These are phyloP conservation scores for Amphiprion clarkii DNA, from an alignment of 2,797 vertebrate genomes.

Conservation along the genomic window DNA sequence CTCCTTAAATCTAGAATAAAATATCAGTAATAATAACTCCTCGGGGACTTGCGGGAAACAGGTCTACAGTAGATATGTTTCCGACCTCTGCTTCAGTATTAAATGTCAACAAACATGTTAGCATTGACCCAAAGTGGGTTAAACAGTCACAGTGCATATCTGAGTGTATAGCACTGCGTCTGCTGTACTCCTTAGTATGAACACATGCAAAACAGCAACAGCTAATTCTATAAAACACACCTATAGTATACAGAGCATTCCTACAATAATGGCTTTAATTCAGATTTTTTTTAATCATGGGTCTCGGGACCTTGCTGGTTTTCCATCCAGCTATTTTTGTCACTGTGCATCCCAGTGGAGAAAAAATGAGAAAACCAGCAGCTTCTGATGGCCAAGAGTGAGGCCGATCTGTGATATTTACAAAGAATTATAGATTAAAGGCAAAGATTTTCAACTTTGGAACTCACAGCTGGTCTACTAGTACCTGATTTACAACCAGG, in stretches of 20 bases:
- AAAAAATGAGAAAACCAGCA: slow-evolving; percentile 4
- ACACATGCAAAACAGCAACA: slow-evolving; percentile 14
- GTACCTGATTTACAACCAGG: neutral
- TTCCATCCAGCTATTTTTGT: slow-evolving; percentile 3
- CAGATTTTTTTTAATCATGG: neutral
- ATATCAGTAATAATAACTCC: neutral
- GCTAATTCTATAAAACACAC: neutral
- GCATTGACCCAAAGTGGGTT: neutral
- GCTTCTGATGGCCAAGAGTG: neutral
- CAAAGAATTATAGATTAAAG: slow-evolving; percentile 1
- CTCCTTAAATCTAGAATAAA: neutral
- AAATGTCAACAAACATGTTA: slow-evolving; percentile 10
- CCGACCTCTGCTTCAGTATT: slow-evolving; percentile 17
- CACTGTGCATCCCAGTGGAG: too few species aligned
- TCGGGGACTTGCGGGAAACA: too few species aligned
- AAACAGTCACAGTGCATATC: slow-evolving; percentile 16
- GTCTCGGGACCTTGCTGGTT: neutral
- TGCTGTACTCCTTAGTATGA: neutral
- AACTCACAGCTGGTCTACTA: neutral
- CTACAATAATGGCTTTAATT: neutral
- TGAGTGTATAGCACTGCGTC: neutral
- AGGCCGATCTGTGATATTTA: neutral
- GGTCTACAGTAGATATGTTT: neutral
- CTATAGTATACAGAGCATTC: neutral
- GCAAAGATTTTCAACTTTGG: neutral